Percentiles rank a stretch among this genome's conserved stretches.
These are phyloP conservation scores for Chaitophorus viminalis DNA, from an alignment of 2,888 invertebrate genomes.

Conservation along the genomic window DNA sequence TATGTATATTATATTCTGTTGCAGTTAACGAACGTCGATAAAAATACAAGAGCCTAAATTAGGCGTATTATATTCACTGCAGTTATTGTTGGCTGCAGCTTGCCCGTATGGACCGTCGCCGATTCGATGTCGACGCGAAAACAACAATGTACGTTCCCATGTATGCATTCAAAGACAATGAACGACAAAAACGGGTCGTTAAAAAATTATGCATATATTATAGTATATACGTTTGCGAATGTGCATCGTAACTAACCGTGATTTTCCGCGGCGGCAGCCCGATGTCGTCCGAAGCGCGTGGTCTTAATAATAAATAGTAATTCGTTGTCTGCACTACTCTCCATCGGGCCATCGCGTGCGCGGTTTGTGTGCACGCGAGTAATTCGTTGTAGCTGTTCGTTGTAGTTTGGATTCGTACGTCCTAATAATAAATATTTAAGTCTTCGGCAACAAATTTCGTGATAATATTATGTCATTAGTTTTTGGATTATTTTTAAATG, in stretches of 20 bases:
- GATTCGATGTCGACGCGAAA: background rate
- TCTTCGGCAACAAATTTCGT: background rate
- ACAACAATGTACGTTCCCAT: background rate
- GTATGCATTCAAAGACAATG: background rate
- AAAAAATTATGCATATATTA: background rate
- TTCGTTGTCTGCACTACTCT: too few species aligned
- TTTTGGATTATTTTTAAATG: too few species aligned
- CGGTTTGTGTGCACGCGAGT: too few species aligned
- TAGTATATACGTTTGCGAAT: background rate
- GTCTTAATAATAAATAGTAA: too few species aligned
- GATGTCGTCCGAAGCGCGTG: too few species aligned
- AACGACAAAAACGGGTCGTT: slow-evolving; percentile 9
- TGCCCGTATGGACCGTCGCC: background rate
- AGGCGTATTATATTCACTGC: background rate
- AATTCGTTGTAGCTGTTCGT: too few species aligned
- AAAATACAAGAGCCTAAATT: slow-evolving; percentile 34
- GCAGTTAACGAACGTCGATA: slow-evolving; percentile 4
- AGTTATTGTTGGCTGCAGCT: background rate
- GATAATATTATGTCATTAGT: too few species aligned
- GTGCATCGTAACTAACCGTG: too few species aligned
- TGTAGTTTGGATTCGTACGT: too few species aligned
- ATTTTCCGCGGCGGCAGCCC: background rate
- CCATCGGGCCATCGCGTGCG: too few species aligned
- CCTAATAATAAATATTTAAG: background rate
- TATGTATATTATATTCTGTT: too few species aligned